These are phyloP conservation scores for Cyclina sinensis DNA, from an alignment of 1,140 invertebrate genomes.

Conservation along the genomic window DNA sequence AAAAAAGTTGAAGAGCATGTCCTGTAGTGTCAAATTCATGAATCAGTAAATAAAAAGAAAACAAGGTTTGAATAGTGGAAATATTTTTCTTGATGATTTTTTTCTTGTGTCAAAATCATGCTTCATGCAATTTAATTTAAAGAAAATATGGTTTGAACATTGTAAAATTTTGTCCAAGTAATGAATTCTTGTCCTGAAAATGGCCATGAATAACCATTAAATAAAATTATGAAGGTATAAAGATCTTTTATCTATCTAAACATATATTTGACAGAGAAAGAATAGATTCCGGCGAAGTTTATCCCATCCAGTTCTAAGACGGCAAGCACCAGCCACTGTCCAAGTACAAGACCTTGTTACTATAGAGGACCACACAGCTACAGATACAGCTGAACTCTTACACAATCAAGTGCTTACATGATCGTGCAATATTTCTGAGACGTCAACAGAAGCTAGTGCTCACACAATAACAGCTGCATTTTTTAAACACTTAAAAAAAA, in stretches of 20 bases:
- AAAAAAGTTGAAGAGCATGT: no score
- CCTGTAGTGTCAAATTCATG: background rate
- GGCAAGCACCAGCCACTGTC: background rate
- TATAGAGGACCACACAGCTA: background rate
- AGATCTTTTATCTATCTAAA: no score
- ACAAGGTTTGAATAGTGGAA: no score
- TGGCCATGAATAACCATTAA: no score
- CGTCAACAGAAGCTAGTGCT: no score
- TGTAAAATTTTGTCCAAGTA: no score
- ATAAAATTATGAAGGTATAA: no score
- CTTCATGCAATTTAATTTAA: no score
- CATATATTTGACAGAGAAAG: background rate
- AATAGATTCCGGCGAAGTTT: background rate
- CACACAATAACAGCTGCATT: no score
- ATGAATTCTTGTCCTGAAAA: no score
- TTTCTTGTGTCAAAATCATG: background rate
- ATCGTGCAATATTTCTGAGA: background rate
- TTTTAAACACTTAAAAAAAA: no score
- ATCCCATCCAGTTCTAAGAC: slow-evolving; percentile 13
- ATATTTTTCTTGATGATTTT: background rate
- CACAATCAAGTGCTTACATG: slow-evolving; percentile 7
- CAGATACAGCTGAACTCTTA: background rate
- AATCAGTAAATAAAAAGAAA: background rate
- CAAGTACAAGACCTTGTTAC: slow-evolving; percentile 23
- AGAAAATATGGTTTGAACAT: no score